Percentiles rank a stretch among this genome's conserved stretches.
Conservation (phyloP, 2,888 invertebrate genomes). For the Mythimna loreyi region DNA sequence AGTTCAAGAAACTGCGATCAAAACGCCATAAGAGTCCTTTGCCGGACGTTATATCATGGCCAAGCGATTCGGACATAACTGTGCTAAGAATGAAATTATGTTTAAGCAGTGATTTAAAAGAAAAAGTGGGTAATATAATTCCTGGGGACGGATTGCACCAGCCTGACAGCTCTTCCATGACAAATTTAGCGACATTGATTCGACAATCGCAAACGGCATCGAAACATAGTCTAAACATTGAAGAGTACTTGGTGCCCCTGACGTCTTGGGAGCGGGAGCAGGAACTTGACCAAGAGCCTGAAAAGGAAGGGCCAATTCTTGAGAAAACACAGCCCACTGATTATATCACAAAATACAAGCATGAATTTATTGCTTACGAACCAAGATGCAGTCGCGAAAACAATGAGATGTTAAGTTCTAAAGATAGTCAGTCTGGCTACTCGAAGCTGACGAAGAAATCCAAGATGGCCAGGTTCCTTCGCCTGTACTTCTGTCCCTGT, state of each 20-base stretch:
- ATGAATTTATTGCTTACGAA: constrained; percentile 52
- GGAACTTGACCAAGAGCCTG: constrained; percentile 62
- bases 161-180: constrained; percentile 90
- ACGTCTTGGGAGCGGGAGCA: constrained; percentile 90
- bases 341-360: constrained; percentile 30
- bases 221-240: constrained; percentile 79
- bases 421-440: constrained; percentile 69
- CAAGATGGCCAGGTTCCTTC: constrained; percentile 82
- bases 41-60: constrained; percentile 85
- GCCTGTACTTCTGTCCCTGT: constrained; percentile 87
- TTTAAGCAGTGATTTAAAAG: constrained; percentile 80
- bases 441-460: constrained; percentile 75
- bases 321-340: constrained; percentile 54
- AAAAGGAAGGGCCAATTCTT: constrained; percentile 58
- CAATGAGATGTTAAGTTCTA: constrained; percentile 61
- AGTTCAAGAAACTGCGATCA: constrained; percentile 72
- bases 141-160: constrained; percentile 91
- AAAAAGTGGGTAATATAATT: constrained; percentile 83
- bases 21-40: constrained; percentile 74
- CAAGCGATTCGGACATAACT: constrained; percentile 91
- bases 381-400: constrained; percentile 64
- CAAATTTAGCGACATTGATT: constrained; percentile 91
- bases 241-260: constrained; percentile 89
- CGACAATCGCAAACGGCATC: constrained; percentile 81
- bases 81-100: constrained; percentile 88